Percentiles rank a stretch among this genome's conserved stretches.
Evolutionary conservation across 2,797 vertebrate species (phyloP).

Genomic region (Pelochelys cantorii): DNA sequence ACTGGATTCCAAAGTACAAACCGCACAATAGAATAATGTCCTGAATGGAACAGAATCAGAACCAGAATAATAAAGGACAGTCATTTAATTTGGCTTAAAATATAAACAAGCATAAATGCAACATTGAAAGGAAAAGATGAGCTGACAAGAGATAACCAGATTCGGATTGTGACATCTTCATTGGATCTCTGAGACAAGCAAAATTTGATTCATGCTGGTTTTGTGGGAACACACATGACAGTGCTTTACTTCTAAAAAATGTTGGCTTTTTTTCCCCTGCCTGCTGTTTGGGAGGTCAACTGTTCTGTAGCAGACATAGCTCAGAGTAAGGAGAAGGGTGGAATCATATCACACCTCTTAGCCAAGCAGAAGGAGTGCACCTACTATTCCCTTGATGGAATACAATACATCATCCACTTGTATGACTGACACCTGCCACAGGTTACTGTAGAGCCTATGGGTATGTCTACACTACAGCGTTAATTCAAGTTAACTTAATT

Average conservation of each 20-base stretch:
- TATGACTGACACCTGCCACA: neutral
- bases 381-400: neutral
- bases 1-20: neutral
- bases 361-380: neutral
- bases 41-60: neutral
- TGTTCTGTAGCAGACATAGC: neutral
- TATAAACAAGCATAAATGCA: neutral
- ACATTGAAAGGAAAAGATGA: neutral
- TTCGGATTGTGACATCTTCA: neutral
- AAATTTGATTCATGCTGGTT: neutral
- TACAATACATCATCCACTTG: neutral
- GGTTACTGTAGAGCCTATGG: neutral
- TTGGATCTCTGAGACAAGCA: neutral
- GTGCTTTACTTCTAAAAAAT: neutral
- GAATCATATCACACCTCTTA: neutral
- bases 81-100: neutral
- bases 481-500: too few species aligned
- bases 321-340: neutral
- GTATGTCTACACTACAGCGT: too few species aligned
- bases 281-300: neutral
- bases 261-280: neutral
- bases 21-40: neutral
- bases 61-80: neutral
- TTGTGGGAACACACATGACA: neutral
- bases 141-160: neutral